Conservation (phyloP, 2,113 vertebrate species). For the Chloroceryle aenea region DNA sequence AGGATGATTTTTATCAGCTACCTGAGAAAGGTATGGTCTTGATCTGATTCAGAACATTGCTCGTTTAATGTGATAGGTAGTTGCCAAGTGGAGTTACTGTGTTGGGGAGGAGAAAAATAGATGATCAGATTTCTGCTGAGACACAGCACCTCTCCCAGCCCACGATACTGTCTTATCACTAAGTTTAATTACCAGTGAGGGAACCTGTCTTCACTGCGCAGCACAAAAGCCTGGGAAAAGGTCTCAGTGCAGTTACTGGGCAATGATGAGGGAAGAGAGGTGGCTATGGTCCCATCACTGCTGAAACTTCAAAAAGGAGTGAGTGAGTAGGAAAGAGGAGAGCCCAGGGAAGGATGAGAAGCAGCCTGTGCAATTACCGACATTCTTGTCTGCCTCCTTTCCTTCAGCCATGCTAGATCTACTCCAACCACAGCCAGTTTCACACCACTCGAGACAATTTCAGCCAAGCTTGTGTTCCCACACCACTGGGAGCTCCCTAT, state of each 20-base stretch:
- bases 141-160: not conserved
- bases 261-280: not conserved
- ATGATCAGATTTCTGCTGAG: not conserved
- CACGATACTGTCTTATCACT: not conserved
- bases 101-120: not conserved
- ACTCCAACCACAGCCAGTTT: not conserved
- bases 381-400: not conserved
- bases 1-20: not conserved
- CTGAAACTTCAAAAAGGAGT: not conserved
- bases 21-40: not conserved
- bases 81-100: not conserved
- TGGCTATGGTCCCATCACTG: not conserved
- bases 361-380: not conserved
- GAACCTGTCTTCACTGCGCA: not conserved
- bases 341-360: not conserved
- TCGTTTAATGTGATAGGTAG: not conserved
- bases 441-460: not conserved
- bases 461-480: not conserved
- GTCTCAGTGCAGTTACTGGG: not conserved
- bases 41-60: not conserved
- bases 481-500: not conserved
- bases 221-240: not conserved
- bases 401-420: not conserved
- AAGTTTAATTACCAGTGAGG: not conserved
- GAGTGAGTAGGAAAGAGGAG: not conserved